phyloP scores from a whole-genome alignment of 2,113 vertebrate species.

The Colistium nudipinnis region DNA sequence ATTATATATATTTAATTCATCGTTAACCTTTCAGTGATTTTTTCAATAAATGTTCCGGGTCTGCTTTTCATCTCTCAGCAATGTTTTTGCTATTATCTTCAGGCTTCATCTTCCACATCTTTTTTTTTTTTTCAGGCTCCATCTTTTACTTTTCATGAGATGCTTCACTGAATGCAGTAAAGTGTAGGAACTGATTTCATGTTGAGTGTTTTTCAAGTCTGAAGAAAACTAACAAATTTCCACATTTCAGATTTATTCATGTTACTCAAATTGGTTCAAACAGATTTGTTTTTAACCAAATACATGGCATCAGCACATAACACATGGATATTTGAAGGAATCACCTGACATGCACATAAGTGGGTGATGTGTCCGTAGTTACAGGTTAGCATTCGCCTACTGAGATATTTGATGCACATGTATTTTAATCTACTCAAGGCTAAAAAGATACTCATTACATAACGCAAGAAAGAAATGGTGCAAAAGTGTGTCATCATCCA shows the following conservation, averaged over 20 bases:
- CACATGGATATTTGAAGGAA: conserved; percentile 6
- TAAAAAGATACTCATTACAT: neutral
- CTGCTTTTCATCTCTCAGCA: too few relatives aligned
- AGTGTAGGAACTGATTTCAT: too few relatives aligned
- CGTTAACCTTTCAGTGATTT: too few relatives aligned
- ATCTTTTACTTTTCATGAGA: too few relatives aligned
- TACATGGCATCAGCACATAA: conserved; percentile 1
- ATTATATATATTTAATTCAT: too few relatives aligned
- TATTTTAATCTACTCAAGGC: conserved; percentile 7
- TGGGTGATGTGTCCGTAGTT: neutral
- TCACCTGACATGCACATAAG: conserved; percentile 11
- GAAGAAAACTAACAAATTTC: neutral
- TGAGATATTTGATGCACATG: conserved; percentile 3
- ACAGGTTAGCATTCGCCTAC: neutral
- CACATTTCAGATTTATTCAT: conserved; percentile 29
- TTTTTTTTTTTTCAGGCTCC: too few relatives aligned
- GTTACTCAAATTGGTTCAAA: neutral
- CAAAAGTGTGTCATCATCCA: neutral
- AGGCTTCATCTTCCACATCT: too few relatives aligned
- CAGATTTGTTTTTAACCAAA: conserved; percentile 6
- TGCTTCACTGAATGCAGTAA: too few relatives aligned
- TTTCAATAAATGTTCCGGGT: too few relatives aligned
- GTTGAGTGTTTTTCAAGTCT: neutral
- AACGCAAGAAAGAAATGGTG: too few relatives aligned
- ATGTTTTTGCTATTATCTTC: too few relatives aligned